Base-by-base conservation (phyloP, 2,113 vertebrate genomes). In the Chionomys nivalis region DNA sequence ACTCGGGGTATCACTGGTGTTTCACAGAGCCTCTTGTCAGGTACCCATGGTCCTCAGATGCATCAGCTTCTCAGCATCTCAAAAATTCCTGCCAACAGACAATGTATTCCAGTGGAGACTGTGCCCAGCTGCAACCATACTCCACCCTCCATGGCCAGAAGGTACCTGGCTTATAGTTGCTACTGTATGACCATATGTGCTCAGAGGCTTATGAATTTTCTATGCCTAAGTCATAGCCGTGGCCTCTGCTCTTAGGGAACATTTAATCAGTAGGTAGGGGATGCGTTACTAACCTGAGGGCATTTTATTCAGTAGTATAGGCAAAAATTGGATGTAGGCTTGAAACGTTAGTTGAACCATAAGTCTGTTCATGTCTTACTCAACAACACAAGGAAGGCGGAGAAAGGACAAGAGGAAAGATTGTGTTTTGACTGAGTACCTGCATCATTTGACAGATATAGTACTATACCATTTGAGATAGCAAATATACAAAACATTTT, bases 121-220 rank as follows among this genome's bases (percentile, higher is more conserved):
- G 1, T 28, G 36, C 24, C 33, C 5, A 9, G 49, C 65, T 55
- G 39, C 0, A 11, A 49, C 0, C 1, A 2, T 23, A 70, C 39
- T 75, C 66, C 47, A 23, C 58, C 61, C 33, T 11, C 2, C 7
- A 21, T 44, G 24, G 1, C 63, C n/a, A 10, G 39, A n/a, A 21
- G 33, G 33, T 58, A n/a, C 76, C 33, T 76, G 10, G 36, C 39
- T n/a, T 23, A 33, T 72, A 47, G 14, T 5, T 28, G 12, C 23
- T 49, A n/a, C 23, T 24, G 42, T 47, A 1, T 55, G 52, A 39
- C 17, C 16, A 3, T 24, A 17, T 28, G 4, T 58, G 21, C 26
- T 87, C 58, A 36, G n/a, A 14, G n/a, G 3, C 44, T 7, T 49
- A 13, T 72, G 52, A 47, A 7, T 31, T 88, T 58, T 61, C 8